phyloP scores from a whole-genome alignment of 2,888 invertebrate species.

The Thymelicus acteon region DNA sequence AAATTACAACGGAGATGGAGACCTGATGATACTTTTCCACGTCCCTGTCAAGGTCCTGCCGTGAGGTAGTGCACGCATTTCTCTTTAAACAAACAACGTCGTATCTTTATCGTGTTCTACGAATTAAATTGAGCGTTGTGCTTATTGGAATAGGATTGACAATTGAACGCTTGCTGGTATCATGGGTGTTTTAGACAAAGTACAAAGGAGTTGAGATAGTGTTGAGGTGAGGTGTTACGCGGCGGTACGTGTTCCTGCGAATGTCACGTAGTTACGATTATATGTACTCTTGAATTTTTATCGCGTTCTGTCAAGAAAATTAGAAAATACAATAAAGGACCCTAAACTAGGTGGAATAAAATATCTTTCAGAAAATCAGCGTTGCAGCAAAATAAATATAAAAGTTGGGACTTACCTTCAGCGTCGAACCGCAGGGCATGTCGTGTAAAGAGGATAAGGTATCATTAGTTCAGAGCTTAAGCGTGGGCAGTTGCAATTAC shows the following conservation, averaged over 20 bases:
- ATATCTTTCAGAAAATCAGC: slow-evolving; percentile 16
- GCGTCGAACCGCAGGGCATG: slow-evolving; percentile 46
- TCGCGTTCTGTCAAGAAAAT: slow-evolving; percentile 6
- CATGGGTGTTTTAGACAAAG: slow-evolving; percentile 18
- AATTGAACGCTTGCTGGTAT: not conserved
- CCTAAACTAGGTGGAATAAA: not conserved
- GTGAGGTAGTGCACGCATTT: slow-evolving; percentile 71
- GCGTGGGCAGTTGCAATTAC: slow-evolving; percentile 37
- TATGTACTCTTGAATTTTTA: slow-evolving; percentile 36
- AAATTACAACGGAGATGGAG: slow-evolving; percentile 40
- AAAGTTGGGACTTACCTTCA: slow-evolving; percentile 36
- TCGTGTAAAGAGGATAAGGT: slow-evolving; percentile 46
- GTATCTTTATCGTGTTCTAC: slow-evolving; percentile 46
- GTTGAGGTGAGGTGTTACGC: slow-evolving; percentile 40
- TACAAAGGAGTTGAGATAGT: slow-evolving; percentile 34
- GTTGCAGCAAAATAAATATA: slow-evolving; percentile 4
- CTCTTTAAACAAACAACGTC: slow-evolving; percentile 53
- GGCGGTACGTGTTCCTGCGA: slow-evolving; percentile 52
- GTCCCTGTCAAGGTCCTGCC: slow-evolving; percentile 67
- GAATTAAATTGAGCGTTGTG: slow-evolving; percentile 33
- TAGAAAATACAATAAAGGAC: not conserved
- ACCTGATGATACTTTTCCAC: slow-evolving; percentile 72
- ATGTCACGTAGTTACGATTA: slow-evolving; percentile 62
- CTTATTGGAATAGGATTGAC: not conserved
- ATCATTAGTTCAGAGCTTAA: slow-evolving; percentile 48